A percentile compares a stretch with the other conserved stretches of the same genome.
Evolutionary conservation across 1,140 invertebrate species (phyloP).

Genomic region (Drosophila ironensis): DNA sequence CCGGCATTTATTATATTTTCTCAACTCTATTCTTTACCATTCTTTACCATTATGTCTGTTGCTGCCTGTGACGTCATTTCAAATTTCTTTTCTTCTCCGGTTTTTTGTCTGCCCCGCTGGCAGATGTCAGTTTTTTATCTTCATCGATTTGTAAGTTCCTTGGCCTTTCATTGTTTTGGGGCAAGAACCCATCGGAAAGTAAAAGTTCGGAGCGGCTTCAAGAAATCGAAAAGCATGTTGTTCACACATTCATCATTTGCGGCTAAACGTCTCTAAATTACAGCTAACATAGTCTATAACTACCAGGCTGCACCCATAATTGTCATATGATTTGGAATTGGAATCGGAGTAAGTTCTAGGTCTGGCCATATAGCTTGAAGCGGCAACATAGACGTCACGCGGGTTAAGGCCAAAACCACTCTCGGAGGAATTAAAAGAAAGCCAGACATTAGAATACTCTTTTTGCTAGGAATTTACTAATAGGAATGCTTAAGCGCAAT

Average conservation of each 20-base stretch:
- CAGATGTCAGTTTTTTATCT: conserved; percentile 2
- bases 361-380: conserved; percentile 2
- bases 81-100: conserved; percentile 24
- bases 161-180: conserved; percentile 31
- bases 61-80: conserved; percentile 19
- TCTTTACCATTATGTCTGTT: not conserved
- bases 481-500: not conserved
- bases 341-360: conserved; percentile 41
- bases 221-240: conserved; percentile 16
- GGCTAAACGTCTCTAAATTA: conserved; percentile 35
- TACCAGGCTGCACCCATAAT: conserved; percentile 60
- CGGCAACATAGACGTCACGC: conserved; percentile 32
- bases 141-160: conserved; percentile 8
- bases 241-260: conserved; percentile 46
- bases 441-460: conserved; percentile 18
- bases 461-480: no score
- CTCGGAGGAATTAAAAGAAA: not conserved
- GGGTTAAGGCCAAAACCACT: conserved; percentile 64
- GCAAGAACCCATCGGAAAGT: conserved; percentile 23
- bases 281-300: conserved; percentile 28
- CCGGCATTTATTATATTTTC: conserved; percentile 26
- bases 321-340: conserved; percentile 32
- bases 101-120: conserved; percentile 4
- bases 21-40: conserved; percentile 1
- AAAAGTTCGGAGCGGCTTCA: conserved; percentile 29